phyloP scores from a whole-genome alignment of 2,113 vertebrate species.

The Eretmochelys imbricata region DNA sequence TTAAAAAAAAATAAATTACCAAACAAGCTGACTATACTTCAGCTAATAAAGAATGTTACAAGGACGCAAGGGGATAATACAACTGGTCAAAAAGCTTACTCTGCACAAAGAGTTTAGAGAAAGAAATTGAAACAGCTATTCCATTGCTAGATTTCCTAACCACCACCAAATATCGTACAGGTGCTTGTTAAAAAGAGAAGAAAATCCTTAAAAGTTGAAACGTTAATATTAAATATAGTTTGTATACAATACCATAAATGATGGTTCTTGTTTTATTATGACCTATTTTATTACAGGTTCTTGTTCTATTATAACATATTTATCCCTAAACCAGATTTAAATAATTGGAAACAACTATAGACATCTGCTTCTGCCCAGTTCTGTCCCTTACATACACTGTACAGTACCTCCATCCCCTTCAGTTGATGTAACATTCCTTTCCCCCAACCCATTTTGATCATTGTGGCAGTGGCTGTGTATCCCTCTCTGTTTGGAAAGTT shows the following conservation, averaged over 20 bases:
- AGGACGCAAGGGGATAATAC: neutral
- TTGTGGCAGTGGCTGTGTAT: neutral
- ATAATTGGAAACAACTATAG: neutral
- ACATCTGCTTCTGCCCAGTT: neutral
- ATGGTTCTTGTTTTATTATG: neutral
- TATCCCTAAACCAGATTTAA: neutral
- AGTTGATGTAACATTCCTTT: neutral
- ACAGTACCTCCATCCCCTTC: neutral
- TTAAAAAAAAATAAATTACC: neutral
- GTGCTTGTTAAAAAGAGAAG: neutral
- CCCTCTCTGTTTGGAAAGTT: rapidly evolving
- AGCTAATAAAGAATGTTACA: neutral
- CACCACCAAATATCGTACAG: neutral
- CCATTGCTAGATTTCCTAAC: neutral
- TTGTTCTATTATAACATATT: neutral
- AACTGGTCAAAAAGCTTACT: neutral
- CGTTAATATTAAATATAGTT: neutral
- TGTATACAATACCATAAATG: neutral
- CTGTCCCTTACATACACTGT: rapidly evolving
- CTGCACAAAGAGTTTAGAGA: neutral
- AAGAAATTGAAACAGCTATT: neutral
- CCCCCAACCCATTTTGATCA: neutral
- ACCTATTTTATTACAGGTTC: neutral
- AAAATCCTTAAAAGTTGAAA: neutral
- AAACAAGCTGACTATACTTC: neutral